Conservation (phyloP, 2,113 vertebrate genomes). For the Murina feae region DNA sequence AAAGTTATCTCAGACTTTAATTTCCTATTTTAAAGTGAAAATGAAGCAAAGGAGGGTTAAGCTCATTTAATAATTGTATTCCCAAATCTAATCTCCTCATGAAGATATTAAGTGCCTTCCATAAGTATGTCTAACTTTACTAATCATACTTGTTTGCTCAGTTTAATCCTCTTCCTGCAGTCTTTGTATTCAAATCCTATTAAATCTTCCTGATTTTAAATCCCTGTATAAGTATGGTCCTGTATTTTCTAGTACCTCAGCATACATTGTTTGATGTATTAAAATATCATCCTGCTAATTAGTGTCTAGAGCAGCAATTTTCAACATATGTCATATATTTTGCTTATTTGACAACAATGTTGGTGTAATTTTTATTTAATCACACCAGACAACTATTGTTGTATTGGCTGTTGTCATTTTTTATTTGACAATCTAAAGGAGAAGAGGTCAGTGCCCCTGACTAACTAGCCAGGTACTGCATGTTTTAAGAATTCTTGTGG, state of each 20-base stretch:
- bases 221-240: neutral
- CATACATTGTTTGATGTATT: neutral
- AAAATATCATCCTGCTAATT: neutral
- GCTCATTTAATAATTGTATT: neutral
- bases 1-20: neutral
- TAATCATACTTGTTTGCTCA: neutral
- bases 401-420: too few relatives aligned
- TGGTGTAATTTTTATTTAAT: too few relatives aligned
- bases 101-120: neutral
- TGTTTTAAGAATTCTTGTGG: too few relatives aligned
- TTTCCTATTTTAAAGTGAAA: neutral
- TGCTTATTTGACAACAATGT: too few relatives aligned
- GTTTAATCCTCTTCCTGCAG: neutral
- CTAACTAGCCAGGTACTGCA: too few relatives aligned
- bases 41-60: neutral
- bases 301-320: neutral
- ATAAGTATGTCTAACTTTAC: neutral
- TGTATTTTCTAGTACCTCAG: neutral
- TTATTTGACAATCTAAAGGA: too few relatives aligned
- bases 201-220: neutral
- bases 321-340: too few relatives aligned
- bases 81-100: neutral
- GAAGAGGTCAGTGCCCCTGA: too few relatives aligned
- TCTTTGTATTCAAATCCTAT: neutral
- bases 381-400: too few relatives aligned